phyloP scores from a whole-genome alignment of 2,113 vertebrate genomes.

The Baryphthengus martii region DNA sequence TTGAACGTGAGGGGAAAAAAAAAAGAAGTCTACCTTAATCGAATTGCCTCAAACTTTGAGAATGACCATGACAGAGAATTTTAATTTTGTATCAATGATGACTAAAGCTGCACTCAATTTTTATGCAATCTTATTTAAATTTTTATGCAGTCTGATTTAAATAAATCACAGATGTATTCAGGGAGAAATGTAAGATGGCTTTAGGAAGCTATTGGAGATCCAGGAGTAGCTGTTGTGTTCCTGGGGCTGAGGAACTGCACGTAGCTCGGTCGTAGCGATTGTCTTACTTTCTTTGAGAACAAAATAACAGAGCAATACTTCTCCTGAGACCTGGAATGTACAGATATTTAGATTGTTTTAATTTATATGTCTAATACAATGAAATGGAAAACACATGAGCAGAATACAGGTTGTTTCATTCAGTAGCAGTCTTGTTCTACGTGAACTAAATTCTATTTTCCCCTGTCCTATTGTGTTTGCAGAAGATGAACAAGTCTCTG shows the following conservation, averaged over 20 bases:
- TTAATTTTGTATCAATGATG: neutral
- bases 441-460: conserved; percentile 36
- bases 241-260: neutral
- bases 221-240: neutral
- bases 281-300: neutral
- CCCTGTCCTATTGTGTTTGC: conserved; percentile 55
- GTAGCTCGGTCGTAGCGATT: neutral
- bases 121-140: neutral
- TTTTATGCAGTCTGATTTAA: too few relatives aligned
- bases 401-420: neutral
- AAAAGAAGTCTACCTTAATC: neutral
- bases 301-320: neutral
- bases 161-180: neutral
- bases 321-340: neutral
- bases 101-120: neutral
- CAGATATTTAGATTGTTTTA: neutral
- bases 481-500: conserved; percentile 97
- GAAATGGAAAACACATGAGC: neutral
- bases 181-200: neutral
- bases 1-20: neutral
- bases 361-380: neutral
- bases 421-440: neutral
- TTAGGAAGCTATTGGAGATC: neutral
- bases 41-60: neutral
- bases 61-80: neutral